phyloP scores from a whole-genome alignment of 2,888 invertebrate genomes.

The Crossocerus cetratus region DNA sequence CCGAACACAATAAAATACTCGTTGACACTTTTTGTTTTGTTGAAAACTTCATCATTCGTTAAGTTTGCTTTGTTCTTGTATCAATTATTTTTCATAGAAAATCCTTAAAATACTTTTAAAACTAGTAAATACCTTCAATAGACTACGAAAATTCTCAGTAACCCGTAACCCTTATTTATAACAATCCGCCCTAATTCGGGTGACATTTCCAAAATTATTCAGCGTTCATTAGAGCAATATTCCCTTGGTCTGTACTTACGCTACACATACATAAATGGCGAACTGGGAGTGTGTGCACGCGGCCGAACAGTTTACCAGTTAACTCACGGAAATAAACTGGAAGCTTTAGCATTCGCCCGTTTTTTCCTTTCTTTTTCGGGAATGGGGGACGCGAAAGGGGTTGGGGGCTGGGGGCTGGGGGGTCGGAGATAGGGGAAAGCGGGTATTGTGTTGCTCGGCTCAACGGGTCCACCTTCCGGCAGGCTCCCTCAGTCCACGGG shows the following conservation, averaged over 20 bases:
- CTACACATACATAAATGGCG: neutral
- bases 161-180: no score
- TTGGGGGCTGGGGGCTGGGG: neutral
- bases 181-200: neutral
- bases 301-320: constrained; percentile 12
- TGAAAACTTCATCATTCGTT: no score
- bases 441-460: no score
- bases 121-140: no score
- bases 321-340: constrained; percentile 18
- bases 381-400: neutral
- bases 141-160: no score
- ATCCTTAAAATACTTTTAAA: no score
- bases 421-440: no score
- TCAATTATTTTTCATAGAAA: no score
- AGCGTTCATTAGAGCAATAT: constrained; percentile 5
- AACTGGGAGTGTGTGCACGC: neutral
- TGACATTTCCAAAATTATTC: constrained; percentile 12
- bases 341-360: neutral
- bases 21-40: no score
- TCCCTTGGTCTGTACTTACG: constrained; percentile 3
- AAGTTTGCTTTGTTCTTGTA: no score
- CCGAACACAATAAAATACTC: no score
- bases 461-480: constrained; percentile 12
- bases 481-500: neutral
- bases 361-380: constrained; percentile 15